A percentile compares a stretch with the other conserved stretches of the same genome.
phyloP scores from a whole-genome alignment of 2,797 vertebrate genomes.

The Microctenopoma lineatum region DNA sequence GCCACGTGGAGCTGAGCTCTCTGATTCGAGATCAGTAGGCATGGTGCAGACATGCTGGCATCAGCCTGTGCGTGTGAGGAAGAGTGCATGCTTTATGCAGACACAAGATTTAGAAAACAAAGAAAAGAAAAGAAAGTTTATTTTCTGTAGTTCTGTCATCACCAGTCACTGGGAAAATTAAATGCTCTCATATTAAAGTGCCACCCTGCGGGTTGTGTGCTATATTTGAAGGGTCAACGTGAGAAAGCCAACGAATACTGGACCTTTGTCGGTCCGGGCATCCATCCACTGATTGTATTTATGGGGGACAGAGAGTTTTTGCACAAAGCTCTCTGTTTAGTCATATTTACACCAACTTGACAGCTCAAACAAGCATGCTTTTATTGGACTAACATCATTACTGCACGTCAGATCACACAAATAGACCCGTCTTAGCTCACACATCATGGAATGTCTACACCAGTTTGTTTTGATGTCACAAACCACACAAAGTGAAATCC shows the following conservation, averaged over 20 bases:
- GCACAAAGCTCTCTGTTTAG: constrained; percentile 55
- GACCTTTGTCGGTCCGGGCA: constrained; percentile 30
- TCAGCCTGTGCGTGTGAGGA: constrained; percentile 23
- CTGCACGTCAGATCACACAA: constrained; percentile 60
- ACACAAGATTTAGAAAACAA: constrained; percentile 31
- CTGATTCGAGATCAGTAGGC: constrained; percentile 56
- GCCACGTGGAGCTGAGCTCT: constrained; percentile 53
- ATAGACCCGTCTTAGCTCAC: constrained; percentile 60
- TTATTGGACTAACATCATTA: constrained; percentile 62
- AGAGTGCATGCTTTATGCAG: constrained; percentile 36
- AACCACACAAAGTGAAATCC: constrained; percentile 54
- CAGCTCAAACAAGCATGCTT: constrained; percentile 65
- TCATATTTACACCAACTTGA: constrained; percentile 49
- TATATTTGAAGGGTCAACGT: constrained; percentile 39
- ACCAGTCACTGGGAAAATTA: constrained; percentile 34
- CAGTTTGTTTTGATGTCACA: constrained; percentile 63
- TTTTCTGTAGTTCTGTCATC: constrained; percentile 50
- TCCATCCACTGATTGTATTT: constrained; percentile 50
- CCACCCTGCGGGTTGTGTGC: constrained; percentile 17
- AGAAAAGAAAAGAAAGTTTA: constrained; percentile 16
- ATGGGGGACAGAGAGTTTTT: constrained; percentile 29
- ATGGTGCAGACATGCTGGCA: constrained; percentile 53
- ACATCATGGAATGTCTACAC: constrained; percentile 53
- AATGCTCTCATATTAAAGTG: constrained; percentile 19
- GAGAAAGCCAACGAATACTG: constrained; percentile 42